These are phyloP conservation scores for Rhinopomastus cyanomelas DNA, from an alignment of 2,113 vertebrate genomes.

Conservation along the genomic window DNA sequence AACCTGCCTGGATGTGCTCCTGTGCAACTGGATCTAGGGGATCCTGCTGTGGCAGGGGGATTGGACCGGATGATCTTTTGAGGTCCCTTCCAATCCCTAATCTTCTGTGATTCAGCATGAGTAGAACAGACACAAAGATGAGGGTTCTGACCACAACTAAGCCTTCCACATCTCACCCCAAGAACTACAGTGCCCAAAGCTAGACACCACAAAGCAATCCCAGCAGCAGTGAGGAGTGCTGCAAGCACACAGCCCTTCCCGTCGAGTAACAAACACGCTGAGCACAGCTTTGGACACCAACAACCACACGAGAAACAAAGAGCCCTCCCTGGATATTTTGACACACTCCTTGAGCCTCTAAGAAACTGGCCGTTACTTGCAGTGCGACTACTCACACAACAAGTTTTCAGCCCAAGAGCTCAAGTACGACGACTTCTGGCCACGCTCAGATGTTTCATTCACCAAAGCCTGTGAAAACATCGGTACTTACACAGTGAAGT, in stretches of 20 bases:
- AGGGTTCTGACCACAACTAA: not conserved
- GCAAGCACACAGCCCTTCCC: not conserved
- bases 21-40: too few species aligned
- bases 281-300: not conserved
- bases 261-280: not conserved
- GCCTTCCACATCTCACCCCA: not conserved
- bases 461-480: not conserved
- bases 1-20: too few species aligned
- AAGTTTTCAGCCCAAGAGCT: not conserved
- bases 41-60: too few species aligned
- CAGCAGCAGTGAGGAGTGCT: not conserved
- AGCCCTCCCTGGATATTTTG: not conserved
- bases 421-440: not conserved
- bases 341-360: not conserved
- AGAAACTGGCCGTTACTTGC: not conserved
- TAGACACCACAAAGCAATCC: not conserved
- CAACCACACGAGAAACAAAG: not conserved
- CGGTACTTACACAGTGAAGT: conserved; percentile 91
- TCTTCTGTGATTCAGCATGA: not conserved
- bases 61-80: too few species aligned
- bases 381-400: not conserved
- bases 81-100: too few species aligned
- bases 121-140: not conserved
- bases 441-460: not conserved
- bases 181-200: not conserved